Base-by-base conservation (phyloP, 2,113 vertebrate genomes). In the Megaceryle maxima region DNA sequence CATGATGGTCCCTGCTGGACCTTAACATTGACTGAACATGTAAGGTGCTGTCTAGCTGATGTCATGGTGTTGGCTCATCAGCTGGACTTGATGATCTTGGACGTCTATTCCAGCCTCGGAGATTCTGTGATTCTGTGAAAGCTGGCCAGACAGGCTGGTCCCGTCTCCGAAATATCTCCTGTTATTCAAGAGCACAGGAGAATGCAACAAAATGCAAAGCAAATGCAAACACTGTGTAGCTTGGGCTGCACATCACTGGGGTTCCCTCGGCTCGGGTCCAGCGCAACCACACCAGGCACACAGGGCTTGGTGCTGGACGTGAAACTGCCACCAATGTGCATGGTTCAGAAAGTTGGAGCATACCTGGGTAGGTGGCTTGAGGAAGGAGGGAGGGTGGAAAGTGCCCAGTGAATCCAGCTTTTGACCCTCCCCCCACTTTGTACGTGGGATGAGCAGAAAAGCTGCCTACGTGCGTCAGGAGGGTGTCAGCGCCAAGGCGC, bases 231-330 rank as follows among this genome's bases (percentile, higher is more conserved):
- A 24, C 16, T 14, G 10, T 20, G 57, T 39, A 59, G 9, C 44
- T 33, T 5, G 0, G 66, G 28, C 56, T 78, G 41, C 55, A 17
- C 1, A 0, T n/a, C 25, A 17, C 33, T 2, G 0, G 1, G 1
- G 15, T 31, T 96, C 16, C 41, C 31, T 84, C 46, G 31, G 13
- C 9, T 5, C 5, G 26, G 21, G 16, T 37, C 24, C 2, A 4
- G 44, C 26, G 51, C 0, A 2, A 44, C 26, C 2, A 0, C 13
- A 7, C 44, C 21, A 24, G 33, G 48, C 43, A 31, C 17, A 7
- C 1, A 2, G 62, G 0, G 2, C 25, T 50, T 56, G 53, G 39
- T 6, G 6, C 53, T 56, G 59, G 37, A 6, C 6, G 5, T 33
- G 46, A 53, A 72, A 28, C 29, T 26, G 3, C 26, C 19, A 33